phyloP scores from a whole-genome alignment of 2,113 vertebrate species.

The Prietella phreatophila region DNA sequence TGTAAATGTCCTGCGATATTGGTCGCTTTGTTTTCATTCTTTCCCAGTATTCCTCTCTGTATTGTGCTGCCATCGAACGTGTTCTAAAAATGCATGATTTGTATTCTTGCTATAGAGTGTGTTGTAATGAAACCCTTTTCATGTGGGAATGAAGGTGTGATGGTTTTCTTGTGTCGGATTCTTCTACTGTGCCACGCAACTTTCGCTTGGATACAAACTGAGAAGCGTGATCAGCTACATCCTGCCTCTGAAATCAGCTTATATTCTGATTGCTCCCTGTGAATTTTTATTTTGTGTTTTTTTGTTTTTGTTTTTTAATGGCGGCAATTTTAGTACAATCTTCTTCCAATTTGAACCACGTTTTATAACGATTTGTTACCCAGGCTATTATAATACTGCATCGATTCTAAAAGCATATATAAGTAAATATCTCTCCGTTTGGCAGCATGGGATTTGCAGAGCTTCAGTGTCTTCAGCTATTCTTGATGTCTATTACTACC shows the following conservation, averaged over 20 bases:
- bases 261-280: not conserved
- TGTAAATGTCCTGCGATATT: slow-evolving; percentile 63
- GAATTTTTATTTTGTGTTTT: not conserved
- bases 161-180: slow-evolving; percentile 47
- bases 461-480: slow-evolving; percentile 17
- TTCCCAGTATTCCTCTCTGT: slow-evolving; percentile 57
- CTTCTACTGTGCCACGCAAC: slow-evolving; percentile 17
- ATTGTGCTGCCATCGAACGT: slow-evolving; percentile 61
- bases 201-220: slow-evolving; percentile 10
- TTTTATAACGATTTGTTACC: not conserved
- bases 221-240: not conserved
- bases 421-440: not conserved
- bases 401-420: not conserved
- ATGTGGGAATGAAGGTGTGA: slow-evolving; percentile 58
- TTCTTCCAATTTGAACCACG: not conserved
- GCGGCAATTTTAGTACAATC: not conserved
- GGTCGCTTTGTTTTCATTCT: slow-evolving; percentile 52
- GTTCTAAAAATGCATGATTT: slow-evolving; percentile 65
- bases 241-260: not conserved
- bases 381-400: not conserved
- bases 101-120: slow-evolving; percentile 61
- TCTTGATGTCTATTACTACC: slow-evolving; percentile 1
- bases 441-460: slow-evolving; percentile 3
- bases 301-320: not conserved
- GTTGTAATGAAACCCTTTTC: slow-evolving; percentile 62